These are phyloP conservation scores for Paramormyrops kingsleyae DNA, from an alignment of 2,113 vertebrate species.

Conservation along the genomic window DNA sequence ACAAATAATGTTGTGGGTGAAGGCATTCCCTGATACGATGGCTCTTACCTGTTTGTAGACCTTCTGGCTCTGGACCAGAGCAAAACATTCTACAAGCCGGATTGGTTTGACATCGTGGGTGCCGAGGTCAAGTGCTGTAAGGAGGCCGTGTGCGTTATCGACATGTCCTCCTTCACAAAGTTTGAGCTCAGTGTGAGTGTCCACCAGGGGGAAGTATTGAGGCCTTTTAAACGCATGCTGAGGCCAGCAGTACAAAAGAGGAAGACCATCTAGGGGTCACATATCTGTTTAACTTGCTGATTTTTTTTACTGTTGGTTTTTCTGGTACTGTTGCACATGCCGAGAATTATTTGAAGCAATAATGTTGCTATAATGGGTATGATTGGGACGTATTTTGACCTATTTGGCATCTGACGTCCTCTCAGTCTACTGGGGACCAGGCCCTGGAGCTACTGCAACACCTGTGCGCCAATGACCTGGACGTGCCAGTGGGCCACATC, in stretches of 20 bases:
- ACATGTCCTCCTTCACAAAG: constrained; percentile 99
- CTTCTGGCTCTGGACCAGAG: constrained; percentile 88
- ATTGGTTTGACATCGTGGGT: constrained; percentile 98
- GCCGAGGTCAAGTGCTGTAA: constrained; percentile 96
- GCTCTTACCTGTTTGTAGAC: constrained; percentile 55
- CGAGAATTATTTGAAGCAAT: neutral
- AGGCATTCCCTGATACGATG: neutral
- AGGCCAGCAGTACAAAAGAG: neutral
- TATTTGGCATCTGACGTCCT: neutral
- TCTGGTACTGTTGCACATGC: neutral
- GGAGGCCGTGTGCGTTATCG: constrained; percentile 92
- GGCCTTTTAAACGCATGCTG: neutral
- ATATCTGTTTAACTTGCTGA: neutral
- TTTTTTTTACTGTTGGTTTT: neutral
- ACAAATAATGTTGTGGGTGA: neutral
- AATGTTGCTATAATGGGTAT: neutral
- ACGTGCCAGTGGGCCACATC: constrained; percentile 91
- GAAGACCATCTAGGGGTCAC: neutral
- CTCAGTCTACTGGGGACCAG: constrained; percentile 77
- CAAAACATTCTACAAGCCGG: constrained; percentile 97
- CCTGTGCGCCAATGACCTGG: constrained; percentile 89
- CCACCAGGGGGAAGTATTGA: neutral
- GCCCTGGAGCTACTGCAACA: constrained; percentile 81
- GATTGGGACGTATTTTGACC: neutral
- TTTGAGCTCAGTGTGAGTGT: constrained; percentile 92